These are phyloP conservation scores for Enteromius argenteus DNA, from an alignment of 2,797 vertebrate species.

Conservation along the genomic window DNA sequence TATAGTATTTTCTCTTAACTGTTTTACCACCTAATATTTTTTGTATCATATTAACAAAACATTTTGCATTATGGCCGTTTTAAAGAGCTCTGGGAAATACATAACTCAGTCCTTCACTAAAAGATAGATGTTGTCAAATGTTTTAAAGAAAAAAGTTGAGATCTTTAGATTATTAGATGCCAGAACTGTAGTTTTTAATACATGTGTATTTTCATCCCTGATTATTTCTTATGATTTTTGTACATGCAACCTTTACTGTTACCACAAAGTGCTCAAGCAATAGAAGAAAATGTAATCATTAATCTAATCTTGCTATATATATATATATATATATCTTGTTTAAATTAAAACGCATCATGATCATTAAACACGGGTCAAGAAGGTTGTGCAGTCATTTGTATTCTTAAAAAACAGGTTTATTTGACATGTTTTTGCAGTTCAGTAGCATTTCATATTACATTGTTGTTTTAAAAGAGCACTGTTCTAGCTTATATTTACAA, in stretches of 20 bases:
- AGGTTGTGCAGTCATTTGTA: not conserved
- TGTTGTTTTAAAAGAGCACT: not conserved
- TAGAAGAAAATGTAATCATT: not conserved
- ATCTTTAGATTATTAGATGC: not conserved
- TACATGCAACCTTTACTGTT: too few relatives aligned
- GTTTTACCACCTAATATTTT: not conserved
- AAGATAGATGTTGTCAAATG: not conserved
- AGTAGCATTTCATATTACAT: not conserved
- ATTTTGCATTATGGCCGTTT: not conserved
- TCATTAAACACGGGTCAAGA: not conserved
- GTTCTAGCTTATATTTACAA: not conserved
- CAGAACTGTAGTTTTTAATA: not conserved
- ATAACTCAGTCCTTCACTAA: not conserved
- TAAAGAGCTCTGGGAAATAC: not conserved
- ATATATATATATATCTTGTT: not conserved
- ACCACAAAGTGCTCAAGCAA: not conserved
- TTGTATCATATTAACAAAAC: not conserved
- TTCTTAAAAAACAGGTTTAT: not conserved
- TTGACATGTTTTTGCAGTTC: not conserved
- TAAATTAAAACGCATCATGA: not conserved
- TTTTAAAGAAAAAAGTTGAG: not conserved
- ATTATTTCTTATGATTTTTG: not conserved
- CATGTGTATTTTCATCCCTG: not conserved
- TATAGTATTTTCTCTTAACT: not conserved
- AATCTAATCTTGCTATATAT: not conserved